Evolutionary conservation across 2,113 vertebrate genomes (phyloP).

Genomic region (Pseudopipra pipra): DNA sequence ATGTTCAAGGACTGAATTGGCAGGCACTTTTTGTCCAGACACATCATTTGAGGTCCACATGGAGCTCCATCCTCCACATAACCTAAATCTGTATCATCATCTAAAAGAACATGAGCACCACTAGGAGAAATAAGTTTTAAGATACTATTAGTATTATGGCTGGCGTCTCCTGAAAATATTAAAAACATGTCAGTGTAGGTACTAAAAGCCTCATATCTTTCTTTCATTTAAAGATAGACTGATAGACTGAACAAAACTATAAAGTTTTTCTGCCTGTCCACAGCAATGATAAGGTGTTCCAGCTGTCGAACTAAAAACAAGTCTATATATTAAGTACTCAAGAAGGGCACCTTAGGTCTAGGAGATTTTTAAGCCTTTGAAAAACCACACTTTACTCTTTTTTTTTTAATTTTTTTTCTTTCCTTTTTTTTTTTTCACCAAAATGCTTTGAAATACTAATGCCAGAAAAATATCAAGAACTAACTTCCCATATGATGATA

Average conservation of each 20-base stretch:
- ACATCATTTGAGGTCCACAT: constrained; percentile 99
- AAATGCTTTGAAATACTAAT: not conserved
- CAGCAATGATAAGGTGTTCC: not conserved
- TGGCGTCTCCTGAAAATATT: not conserved
- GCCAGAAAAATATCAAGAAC: not conserved
- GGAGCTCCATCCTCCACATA: constrained; percentile 97
- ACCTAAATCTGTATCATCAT: constrained; percentile 95
- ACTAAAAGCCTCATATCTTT: not conserved
- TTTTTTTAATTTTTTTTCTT: too few relatives aligned
- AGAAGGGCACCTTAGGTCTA: not conserved
- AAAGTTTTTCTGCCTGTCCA: not conserved
- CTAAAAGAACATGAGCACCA: constrained; percentile 94
- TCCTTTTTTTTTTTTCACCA: fast-evolving
- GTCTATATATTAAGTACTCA: not conserved
- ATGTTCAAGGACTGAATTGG: constrained; percentile 96
- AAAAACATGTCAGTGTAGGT: not conserved
- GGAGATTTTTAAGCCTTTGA: not conserved
- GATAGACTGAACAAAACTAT: not conserved
- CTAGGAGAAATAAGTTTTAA: constrained; percentile 68
- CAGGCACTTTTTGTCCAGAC: constrained; percentile 96
- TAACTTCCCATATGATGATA: not conserved
- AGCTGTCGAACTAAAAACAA: not conserved
- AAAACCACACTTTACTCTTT: not conserved
- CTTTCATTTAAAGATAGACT: not conserved
- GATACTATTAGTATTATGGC: not conserved